Evolutionary conservation across 2,797 vertebrate species (phyloP).

Genomic region (Threskiornis aethiopicus): DNA sequence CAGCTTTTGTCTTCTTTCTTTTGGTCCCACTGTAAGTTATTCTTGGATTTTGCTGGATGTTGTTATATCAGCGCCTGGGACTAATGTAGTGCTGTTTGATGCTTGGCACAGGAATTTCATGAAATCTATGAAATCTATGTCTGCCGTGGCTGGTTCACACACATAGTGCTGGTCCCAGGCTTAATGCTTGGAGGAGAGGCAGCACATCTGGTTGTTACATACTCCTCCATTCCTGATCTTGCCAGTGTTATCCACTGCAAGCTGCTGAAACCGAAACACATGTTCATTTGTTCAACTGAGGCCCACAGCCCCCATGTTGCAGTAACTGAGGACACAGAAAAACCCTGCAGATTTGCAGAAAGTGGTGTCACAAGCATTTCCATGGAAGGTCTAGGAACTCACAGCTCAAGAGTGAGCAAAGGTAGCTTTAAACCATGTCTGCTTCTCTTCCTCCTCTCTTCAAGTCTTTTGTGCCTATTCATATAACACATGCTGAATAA

Average conservation of each 20-base stretch:
- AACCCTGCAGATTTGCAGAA: background rate
- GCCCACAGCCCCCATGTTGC: background rate
- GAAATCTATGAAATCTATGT: background rate
- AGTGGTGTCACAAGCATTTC: background rate
- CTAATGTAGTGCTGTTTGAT: background rate
- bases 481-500: background rate
- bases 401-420: background rate
- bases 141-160: background rate
- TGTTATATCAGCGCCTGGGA: background rate
- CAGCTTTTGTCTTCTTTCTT: background rate
- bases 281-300: background rate
- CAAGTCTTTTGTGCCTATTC: background rate
- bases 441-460: background rate
- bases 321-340: background rate
- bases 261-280: background rate
- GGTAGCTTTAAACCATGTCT: background rate
- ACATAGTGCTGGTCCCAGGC: background rate
- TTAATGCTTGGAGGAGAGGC: background rate
- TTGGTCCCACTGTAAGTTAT: background rate
- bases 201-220: fast-evolving
- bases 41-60: background rate
- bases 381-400: background rate
- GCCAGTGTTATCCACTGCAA: background rate
- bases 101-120: background rate
- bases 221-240: background rate